phyloP scores from a whole-genome alignment of 2,113 vertebrate species.

The Austrofundulus limnaeus region DNA sequence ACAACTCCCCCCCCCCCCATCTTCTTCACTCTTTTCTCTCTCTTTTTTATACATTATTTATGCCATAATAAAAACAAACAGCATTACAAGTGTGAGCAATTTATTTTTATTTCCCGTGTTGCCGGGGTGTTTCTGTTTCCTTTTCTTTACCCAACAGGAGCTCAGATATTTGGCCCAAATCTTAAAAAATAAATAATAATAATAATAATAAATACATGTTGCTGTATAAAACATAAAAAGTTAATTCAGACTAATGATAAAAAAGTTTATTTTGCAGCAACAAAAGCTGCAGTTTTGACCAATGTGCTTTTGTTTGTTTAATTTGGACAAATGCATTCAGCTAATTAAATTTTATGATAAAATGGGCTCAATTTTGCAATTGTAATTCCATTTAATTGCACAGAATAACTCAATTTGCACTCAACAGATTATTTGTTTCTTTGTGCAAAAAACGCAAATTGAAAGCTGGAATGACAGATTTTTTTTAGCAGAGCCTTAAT shows the following conservation, averaged over 20 bases:
- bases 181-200: not conserved
- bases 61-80: constrained; percentile 7
- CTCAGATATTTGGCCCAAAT: not conserved
- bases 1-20: not conserved
- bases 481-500: not conserved
- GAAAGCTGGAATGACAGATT: not conserved
- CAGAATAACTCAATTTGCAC: not conserved
- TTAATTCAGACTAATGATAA: constrained; percentile 12
- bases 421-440: not conserved
- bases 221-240: too few relatives aligned
- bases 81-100: not conserved
- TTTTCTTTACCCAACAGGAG: not conserved
- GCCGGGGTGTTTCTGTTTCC: not conserved
- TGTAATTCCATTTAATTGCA: constrained; percentile 11
- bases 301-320: too few relatives aligned
- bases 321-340: not conserved
- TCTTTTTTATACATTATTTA: constrained; percentile 4
- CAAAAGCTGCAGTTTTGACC: constrained; percentile 4
- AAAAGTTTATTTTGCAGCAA: constrained; percentile 8
- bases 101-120: not conserved
- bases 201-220: not conserved
- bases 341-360: not conserved
- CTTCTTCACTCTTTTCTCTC: not conserved
- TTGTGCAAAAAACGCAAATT: not conserved
- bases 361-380: not conserved